phyloP scores from a whole-genome alignment of 2,113 vertebrate species.

The Rhipidura dahli region DNA sequence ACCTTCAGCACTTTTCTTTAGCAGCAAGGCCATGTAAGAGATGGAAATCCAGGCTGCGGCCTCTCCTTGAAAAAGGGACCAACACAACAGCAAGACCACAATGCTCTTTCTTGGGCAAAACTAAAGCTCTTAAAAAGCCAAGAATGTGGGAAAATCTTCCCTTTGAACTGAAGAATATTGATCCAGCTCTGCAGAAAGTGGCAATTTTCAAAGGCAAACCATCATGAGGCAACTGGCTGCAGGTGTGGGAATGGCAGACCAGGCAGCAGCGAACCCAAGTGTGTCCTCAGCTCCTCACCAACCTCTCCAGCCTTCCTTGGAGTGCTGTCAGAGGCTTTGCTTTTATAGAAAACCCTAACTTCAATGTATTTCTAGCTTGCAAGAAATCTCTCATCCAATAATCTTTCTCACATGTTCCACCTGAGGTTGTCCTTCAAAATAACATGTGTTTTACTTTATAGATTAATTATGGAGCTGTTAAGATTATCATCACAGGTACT shows the following conservation, averaged over 20 bases:
- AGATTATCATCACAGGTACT: slow-evolving; percentile 63
- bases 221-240: background rate
- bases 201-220: background rate
- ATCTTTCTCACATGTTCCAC: background rate
- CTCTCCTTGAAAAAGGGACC: background rate
- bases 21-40: background rate
- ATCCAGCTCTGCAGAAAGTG: background rate
- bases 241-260: rapidly evolving
- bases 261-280: rapidly evolving
- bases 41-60: background rate
- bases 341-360: background rate
- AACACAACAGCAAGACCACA: no score
- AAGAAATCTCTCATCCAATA: background rate
- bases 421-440: background rate
- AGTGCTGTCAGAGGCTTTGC: background rate
- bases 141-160: no score
- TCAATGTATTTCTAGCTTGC: rapidly evolving
- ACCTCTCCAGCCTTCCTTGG: background rate
- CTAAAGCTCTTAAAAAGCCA: background rate
- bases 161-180: background rate
- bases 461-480: background rate
- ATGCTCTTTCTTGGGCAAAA: background rate
- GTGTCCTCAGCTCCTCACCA: background rate
- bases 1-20: background rate
- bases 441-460: rapidly evolving